Evolutionary conservation across 2,888 invertebrate genomes (phyloP).

Genomic region (Horisme vitalbata): DNA sequence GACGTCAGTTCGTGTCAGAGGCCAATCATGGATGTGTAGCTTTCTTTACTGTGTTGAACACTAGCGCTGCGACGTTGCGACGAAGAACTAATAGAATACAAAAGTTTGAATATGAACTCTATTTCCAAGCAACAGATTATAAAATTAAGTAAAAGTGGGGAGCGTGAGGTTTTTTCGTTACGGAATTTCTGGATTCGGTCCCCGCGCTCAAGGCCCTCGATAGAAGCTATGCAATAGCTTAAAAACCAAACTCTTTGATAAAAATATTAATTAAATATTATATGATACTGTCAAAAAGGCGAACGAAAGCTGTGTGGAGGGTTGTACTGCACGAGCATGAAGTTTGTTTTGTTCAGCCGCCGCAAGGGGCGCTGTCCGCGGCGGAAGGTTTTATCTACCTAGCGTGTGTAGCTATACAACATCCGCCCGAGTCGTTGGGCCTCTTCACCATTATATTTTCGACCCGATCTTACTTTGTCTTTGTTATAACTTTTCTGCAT

Average conservation of each 20-base stretch:
- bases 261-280: conserved; percentile 44
- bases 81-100: no score
- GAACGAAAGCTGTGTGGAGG: conserved; percentile 55
- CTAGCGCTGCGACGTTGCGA: no score
- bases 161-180: no score
- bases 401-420: conserved; percentile 70
- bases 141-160: no score
- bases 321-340: conserved; percentile 72
- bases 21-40: no score
- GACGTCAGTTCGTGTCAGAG: no score
- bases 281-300: conserved; percentile 22
- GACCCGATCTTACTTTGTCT: conserved; percentile 66
- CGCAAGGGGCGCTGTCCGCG: conserved; percentile 73
- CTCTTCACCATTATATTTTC: conserved; percentile 73
- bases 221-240: no score
- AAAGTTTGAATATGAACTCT: no score
- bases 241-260: conserved; percentile 20
- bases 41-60: no score
- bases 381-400: conserved; percentile 82
- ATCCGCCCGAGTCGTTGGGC: conserved; percentile 76
- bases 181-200: no score
- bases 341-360: conserved; percentile 66
- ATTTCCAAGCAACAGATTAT: no score
- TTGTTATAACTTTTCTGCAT: conserved; percentile 77
- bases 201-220: no score